Conservation (phyloP, 2,797 vertebrate genomes). For the Coregonus sp. region DNA sequence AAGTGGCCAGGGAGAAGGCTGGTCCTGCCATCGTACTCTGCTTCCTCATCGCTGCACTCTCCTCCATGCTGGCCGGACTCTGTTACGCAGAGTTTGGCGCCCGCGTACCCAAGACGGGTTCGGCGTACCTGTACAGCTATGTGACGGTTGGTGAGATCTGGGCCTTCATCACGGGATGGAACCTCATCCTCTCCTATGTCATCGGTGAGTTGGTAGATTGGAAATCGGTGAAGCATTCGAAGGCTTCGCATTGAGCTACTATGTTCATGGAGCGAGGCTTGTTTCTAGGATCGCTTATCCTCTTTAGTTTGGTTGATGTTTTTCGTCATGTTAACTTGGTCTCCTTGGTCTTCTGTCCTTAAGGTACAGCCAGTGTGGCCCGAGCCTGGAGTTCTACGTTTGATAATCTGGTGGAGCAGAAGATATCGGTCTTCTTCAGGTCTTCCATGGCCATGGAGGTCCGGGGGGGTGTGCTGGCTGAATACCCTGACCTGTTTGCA, state of each 20-base stretch:
- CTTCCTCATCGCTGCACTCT: conserved; percentile 91
- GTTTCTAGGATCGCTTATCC: neutral
- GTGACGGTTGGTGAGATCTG: conserved; percentile 97
- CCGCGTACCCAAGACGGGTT: conserved; percentile 92
- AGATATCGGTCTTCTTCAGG: conserved; percentile 85
- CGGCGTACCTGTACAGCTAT: conserved; percentile 96
- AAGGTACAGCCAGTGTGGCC: conserved; percentile 93
- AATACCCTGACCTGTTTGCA: conserved; percentile 91
- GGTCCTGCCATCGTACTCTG: conserved; percentile 93
- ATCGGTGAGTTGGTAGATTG: conserved; percentile 79
- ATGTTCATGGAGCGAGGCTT: neutral
- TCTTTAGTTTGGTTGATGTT: neutral
- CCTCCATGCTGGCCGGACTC: conserved; percentile 91
- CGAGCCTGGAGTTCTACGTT: conserved; percentile 94
- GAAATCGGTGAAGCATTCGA: neutral
- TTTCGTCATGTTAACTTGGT: neutral
- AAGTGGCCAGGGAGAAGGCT: conserved; percentile 90
- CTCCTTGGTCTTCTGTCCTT: conserved; percentile 5
- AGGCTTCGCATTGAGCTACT: neutral
- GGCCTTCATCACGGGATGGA: conserved; percentile 98
- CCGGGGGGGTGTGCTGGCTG: conserved; percentile 79
- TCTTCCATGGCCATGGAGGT: conserved; percentile 76
- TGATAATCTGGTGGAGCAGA: conserved; percentile 89
- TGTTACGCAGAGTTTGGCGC: conserved; percentile 97
- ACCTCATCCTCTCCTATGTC: conserved; percentile 95